Conservation (phyloP, 2,888 invertebrate species). For the Noctua comes region DNA sequence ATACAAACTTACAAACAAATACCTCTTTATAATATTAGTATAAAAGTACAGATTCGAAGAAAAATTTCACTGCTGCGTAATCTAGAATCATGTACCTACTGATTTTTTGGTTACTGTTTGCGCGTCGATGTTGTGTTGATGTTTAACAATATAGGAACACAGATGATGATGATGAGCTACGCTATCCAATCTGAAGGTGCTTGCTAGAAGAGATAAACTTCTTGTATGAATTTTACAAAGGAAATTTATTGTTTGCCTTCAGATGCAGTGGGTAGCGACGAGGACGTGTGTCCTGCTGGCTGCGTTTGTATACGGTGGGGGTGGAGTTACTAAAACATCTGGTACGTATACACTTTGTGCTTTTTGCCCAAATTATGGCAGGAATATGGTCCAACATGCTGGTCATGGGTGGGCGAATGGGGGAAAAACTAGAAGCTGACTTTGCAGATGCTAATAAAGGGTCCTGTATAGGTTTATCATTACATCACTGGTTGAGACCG, state of each 20-base stretch:
- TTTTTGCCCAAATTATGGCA: no score
- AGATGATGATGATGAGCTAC: not conserved
- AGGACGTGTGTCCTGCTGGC: conserved; percentile 64
- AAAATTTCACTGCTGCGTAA: not conserved
- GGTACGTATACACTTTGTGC: conserved; percentile 65
- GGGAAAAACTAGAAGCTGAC: not conserved
- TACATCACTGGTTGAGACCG: not conserved
- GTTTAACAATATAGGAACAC: not conserved
- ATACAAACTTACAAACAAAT: no score
- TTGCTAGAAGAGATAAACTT: not conserved
- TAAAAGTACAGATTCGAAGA: not conserved
- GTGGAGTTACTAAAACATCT: conserved; percentile 80
- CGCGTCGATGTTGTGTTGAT: no score
- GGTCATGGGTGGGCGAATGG: not conserved
- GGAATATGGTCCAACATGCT: not conserved
- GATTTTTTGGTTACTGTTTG: not conserved
- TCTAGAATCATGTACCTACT: not conserved
- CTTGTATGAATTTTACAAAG: not conserved
- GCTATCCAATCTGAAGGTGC: not conserved
- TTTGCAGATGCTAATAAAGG: not conserved
- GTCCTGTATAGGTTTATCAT: not conserved
- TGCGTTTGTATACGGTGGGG: conserved; percentile 72
- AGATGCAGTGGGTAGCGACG: conserved; percentile 76
- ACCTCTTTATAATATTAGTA: no score
- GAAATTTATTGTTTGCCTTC: conserved; percentile 43